Evolutionary conservation across 1,140 invertebrate genomes (phyloP).

Genomic region (Vanessa tameamea): DNA sequence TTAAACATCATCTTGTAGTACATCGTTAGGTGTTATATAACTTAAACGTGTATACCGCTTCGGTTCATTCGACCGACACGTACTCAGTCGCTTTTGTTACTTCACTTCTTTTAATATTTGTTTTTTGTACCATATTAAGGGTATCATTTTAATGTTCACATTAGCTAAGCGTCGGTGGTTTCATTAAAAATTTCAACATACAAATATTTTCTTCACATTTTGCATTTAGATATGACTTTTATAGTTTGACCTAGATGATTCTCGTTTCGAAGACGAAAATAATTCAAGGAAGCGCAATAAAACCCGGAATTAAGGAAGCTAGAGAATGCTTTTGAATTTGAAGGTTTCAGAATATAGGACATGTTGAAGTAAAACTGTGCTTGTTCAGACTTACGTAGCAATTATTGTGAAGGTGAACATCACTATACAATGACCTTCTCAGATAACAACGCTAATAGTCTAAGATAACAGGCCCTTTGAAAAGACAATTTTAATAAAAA

Average conservation of each 20-base stretch:
- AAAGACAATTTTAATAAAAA: conserved; percentile 1
- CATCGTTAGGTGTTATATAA: too few species aligned
- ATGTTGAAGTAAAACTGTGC: neutral
- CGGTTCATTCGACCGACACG: too few species aligned
- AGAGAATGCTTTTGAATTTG: neutral
- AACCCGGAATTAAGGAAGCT: neutral
- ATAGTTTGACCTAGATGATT: conserved; percentile 19
- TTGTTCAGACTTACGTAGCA: conserved; percentile 22
- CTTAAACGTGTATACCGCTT: too few species aligned
- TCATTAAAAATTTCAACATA: too few species aligned
- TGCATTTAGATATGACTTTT: neutral
- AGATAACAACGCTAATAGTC: conserved; percentile 54
- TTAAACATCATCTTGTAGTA: too few species aligned
- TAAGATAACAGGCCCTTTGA: conserved; percentile 44
- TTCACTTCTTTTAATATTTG: too few species aligned
- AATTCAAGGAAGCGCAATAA: conserved; percentile 22
- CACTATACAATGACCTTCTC: conserved; percentile 52
- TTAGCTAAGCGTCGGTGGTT: too few species aligned
- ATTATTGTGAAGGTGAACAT: conserved; percentile 53
- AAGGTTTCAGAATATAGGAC: neutral
- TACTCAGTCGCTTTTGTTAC: too few species aligned
- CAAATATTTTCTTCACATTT: neutral
- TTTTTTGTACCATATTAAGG: too few species aligned
- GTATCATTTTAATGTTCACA: too few species aligned
- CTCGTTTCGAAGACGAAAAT: conserved; percentile 24